Evolutionary conservation across 1,140 invertebrate genomes (phyloP), one percentile per base, ranked within the genome.

Genomic region (Pogonognathellus flavescens): DNA sequence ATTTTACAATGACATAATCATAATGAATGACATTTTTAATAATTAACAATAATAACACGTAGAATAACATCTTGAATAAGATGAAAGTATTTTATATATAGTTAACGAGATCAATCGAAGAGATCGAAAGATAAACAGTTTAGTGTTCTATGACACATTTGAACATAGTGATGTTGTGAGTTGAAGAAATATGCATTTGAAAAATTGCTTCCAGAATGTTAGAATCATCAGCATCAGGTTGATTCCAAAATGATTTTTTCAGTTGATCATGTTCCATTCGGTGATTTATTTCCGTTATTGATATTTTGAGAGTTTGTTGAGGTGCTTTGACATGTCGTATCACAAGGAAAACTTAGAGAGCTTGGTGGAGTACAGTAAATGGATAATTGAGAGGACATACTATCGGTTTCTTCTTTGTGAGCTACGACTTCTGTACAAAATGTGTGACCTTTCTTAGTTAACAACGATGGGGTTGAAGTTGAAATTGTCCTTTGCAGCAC

Each of bases 331-430:
- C n/a, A 5, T 50, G 70, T 31, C 8, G 70, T 76, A 76, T 76
- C 70, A 76, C 70, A 76, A 76, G 70, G 70, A 76, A 76, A 76
- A 31, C 70, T 76, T 76, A 76, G 31, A n/a, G 87, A 88, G 52
- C 53, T 86, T 60, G 87, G 85, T 9, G 87, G 87, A 66, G 87
- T 88, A 53, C 85, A 88, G 87, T 88, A 88, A 25, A 88, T 76
- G 0, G 86, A 87, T 13, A 86, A 7, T 55, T 84, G 84, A 14
- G 85, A 86, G 31, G 87, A 88, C 31, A 62, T 53, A 20, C 84
- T 85, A n/a, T 31, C 72, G 55, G 83, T 57, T 25, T 53, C 57
- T 18, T 83, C 53, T 83, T 62, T 86, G 18, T 70, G 80, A 20
- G 66, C 20, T 18, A 50, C 82, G 83, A 59, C n/a, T 60, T 72